phyloP scores from a whole-genome alignment of 2,888 invertebrate species.

The Coleophora deauratella region DNA sequence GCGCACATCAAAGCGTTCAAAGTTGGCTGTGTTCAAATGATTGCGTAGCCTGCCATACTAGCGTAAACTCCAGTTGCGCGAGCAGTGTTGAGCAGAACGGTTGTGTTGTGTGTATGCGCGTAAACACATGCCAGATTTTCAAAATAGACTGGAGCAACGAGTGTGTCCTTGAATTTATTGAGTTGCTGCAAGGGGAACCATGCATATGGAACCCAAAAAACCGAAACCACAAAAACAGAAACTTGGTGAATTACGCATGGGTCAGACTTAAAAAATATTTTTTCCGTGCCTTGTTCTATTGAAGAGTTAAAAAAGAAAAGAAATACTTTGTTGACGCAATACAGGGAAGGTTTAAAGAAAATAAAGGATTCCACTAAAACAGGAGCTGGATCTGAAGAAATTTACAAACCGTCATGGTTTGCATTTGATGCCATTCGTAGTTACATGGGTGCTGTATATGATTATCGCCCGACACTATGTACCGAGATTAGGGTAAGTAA shows the following conservation, averaged over 20 bases:
- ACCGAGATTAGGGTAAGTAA: too few relatives aligned
- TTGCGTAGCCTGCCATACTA: too few relatives aligned
- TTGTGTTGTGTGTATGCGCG: too few relatives aligned
- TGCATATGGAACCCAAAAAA: constrained; percentile 1
- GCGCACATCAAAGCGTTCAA: too few relatives aligned
- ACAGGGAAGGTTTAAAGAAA: constrained; percentile 2
- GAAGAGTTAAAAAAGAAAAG: constrained; percentile 2
- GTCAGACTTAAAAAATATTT: not conserved
- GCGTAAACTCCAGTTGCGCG: too few relatives aligned
- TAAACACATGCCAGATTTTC: too few relatives aligned
- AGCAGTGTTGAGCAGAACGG: too few relatives aligned
- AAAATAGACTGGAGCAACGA: not conserved
- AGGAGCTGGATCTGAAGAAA: not conserved
- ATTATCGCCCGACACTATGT: too few relatives aligned
- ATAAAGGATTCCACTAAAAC: constrained; percentile 1
- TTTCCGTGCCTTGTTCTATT: not conserved
- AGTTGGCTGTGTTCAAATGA: too few relatives aligned
- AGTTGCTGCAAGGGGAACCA: not conserved
- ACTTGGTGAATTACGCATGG: not conserved
- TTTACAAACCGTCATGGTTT: not conserved
- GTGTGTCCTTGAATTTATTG: constrained; percentile 1
- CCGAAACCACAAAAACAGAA: constrained; percentile 1
- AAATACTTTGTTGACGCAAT: constrained; percentile 2
- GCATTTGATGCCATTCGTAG: not conserved
- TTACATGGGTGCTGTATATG: too few relatives aligned